These are phyloP conservation scores for Protobothrops flavoviridis DNA, from an alignment of 2,113 vertebrate genomes.

Conservation along the genomic window DNA sequence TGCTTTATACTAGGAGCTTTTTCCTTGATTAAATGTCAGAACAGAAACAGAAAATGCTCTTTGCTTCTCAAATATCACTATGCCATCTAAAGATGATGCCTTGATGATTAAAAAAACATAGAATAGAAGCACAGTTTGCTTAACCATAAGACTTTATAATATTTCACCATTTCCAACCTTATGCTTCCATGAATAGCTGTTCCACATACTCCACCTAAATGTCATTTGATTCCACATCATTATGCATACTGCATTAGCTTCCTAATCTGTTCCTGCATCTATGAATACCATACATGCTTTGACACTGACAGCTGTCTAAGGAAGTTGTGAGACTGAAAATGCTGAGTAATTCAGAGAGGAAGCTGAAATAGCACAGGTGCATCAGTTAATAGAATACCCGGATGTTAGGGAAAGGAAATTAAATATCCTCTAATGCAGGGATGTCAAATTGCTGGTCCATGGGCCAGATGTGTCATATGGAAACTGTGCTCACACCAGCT, in stretches of 20 bases:
- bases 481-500: too few relatives aligned
- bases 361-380: neutral
- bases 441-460: too few relatives aligned
- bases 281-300: neutral
- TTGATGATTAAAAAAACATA: neutral
- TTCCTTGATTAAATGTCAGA: conserved; percentile 20
- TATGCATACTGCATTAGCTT: neutral
- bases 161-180: neutral
- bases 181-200: neutral
- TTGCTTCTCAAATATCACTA: neutral
- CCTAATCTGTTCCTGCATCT: neutral
- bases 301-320: neutral
- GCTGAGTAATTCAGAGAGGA: neutral
- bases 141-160: neutral
- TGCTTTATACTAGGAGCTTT: conserved; percentile 37
- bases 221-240: neutral
- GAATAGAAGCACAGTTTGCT: neutral
- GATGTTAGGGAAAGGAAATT: neutral
- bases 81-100: neutral
- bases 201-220: neutral
- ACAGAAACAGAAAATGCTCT: conserved; percentile 21
- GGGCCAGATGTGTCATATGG: too few relatives aligned
- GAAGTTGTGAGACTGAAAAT: neutral
- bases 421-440: neutral
- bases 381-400: neutral